Conservation (phyloP, 2,797 vertebrate species). For the Neosilurus mollespiculum region DNA sequence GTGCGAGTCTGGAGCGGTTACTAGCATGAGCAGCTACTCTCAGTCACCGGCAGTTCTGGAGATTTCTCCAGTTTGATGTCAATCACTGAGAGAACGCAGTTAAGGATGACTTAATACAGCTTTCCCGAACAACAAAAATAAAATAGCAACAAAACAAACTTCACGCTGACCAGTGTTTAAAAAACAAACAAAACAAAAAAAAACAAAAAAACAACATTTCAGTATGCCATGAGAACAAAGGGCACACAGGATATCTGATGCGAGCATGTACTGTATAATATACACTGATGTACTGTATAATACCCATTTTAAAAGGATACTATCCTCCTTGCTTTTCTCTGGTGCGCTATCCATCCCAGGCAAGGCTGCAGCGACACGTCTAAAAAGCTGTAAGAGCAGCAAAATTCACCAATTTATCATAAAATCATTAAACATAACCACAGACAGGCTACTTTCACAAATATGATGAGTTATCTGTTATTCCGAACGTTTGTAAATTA, state of each 20-base stretch:
- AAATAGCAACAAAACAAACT: background rate
- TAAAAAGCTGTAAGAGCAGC: slow-evolving; percentile 78
- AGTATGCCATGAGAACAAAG: background rate
- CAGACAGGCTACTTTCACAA: background rate
- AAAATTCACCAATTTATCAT: background rate
- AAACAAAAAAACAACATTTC: too few species aligned
- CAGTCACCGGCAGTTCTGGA: slow-evolving; percentile 86
- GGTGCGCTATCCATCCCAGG: slow-evolving; percentile 88
- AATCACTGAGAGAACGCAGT: slow-evolving; percentile 77
- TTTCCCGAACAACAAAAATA: background rate
- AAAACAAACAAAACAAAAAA: too few species aligned
- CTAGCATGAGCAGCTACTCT: slow-evolving; percentile 92
- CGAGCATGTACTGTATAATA: background rate
- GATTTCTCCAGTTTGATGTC: slow-evolving; percentile 92
- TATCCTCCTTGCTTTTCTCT: slow-evolving; percentile 90
- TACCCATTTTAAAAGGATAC: slow-evolving; percentile 76
- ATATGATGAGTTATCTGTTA: background rate
- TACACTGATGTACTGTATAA: too few species aligned
- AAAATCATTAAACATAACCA: background rate
- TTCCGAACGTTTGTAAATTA: background rate
- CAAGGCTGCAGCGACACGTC: slow-evolving; percentile 84
- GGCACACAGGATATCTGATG: too few species aligned
- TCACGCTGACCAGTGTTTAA: background rate
- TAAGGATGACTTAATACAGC: slow-evolving; percentile 67
- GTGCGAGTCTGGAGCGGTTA: slow-evolving; percentile 62